Base-by-base conservation (phyloP, 2,797 vertebrate species). In the Sarcoramphus papa region DNA sequence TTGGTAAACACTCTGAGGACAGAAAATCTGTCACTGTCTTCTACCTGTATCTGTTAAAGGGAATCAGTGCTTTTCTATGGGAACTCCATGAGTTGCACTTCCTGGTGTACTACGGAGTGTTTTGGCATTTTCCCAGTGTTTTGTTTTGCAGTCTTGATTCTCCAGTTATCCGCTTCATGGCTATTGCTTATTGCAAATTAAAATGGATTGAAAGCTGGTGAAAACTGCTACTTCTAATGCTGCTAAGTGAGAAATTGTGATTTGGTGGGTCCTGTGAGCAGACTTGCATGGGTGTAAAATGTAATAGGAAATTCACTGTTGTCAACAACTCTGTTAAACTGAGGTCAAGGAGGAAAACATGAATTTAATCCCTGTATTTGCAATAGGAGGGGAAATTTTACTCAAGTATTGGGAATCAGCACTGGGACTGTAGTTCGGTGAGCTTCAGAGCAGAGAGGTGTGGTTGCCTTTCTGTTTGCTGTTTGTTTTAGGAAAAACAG, bases 21-120 rank as follows among this genome's bases (percentile, higher is more conserved):
- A 73, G 40, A 73, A 73, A 93, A 75, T 68, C 82, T 31, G 22
- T 80, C 19, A 2, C 16, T 68, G 50, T 19, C 37, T 51, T 69
- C 59, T 28, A 57, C 73, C 65, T 65, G 40, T 16, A 21, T 28
- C 31, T 65, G 6, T n/a, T 73, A 41, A 47, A 69, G 65, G 57
- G 53, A 72, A 67, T 53, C 60, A 12, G 40, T 43, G 65, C 2
- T 81, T 77, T 72, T 25, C 62, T 53, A 3, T 1, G 65, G 80
- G 53, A 77, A 7, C 75, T 53, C 72, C 67, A 57, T 0, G 4
- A 76, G 23, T 1, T 88, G 37, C 28, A 4, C 22, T 64, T 88
- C 28, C 51, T n/a, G 45, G n/a, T 40, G 64, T 27, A 1, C 30
- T 51, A 4, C 0, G 3, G 54, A 67, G 63, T 4, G 0, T 59